Percentiles rank a stretch among this genome's conserved stretches.
Evolutionary conservation across 2,888 invertebrate genomes (phyloP).

Genomic region (Drosophila ezoana): DNA sequence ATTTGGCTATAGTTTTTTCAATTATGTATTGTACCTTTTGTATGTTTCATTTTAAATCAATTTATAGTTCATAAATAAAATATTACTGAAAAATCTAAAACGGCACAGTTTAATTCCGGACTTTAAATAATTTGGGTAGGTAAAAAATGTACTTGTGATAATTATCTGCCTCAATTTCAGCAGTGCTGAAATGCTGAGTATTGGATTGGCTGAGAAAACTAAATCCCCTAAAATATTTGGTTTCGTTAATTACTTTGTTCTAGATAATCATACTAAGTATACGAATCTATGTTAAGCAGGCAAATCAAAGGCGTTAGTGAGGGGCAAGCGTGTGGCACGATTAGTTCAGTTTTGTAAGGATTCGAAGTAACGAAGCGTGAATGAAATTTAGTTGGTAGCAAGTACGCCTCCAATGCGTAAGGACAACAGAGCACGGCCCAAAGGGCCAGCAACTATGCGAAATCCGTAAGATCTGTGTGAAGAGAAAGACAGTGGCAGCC

Average conservation of each 20-base stretch:
- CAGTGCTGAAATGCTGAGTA: constrained; percentile 1
- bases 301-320: constrained; percentile 17
- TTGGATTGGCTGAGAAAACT: neutral
- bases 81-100: constrained; percentile 36
- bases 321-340: constrained; percentile 9
- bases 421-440: constrained; percentile 8
- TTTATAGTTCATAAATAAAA: constrained; percentile 50
- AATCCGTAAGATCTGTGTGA: constrained; percentile 10
- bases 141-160: neutral
- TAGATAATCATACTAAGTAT: constrained; percentile 46
- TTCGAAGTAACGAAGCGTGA: constrained; percentile 61
- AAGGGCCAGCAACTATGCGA: constrained; percentile 21
- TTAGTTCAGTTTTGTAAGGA: constrained; percentile 52
- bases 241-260: constrained; percentile 13
- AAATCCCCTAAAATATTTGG: constrained; percentile 25
- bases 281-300: constrained; percentile 32
- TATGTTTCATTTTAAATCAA: constrained; percentile 60
- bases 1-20: constrained; percentile 47
- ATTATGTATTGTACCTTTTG: constrained; percentile 63
- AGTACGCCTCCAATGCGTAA: constrained; percentile 7
- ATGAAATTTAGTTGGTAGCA: constrained; percentile 47
- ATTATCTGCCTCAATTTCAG: constrained; percentile 4
- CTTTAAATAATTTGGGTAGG: neutral
- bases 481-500: constrained; percentile 13
- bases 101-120: neutral